A percentile compares a stretch with the other conserved stretches of the same genome.
Evolutionary conservation across 2,888 invertebrate genomes (phyloP).

Genomic region (Craniophora ligustri): DNA sequence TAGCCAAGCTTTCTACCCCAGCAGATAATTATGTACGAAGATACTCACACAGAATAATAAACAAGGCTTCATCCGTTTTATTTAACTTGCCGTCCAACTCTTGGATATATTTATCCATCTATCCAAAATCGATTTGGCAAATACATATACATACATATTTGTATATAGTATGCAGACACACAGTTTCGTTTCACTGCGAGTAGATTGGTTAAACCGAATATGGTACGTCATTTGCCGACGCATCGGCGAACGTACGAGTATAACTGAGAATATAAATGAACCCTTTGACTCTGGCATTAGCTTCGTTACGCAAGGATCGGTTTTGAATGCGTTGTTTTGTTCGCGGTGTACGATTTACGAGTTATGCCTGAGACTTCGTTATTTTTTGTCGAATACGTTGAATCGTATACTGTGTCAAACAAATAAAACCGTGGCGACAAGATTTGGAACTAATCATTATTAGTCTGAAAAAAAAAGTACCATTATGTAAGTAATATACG

Average conservation of each 20-base stretch:
- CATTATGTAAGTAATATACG: too few species aligned
- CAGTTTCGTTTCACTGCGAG: background rate
- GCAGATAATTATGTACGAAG: too few species aligned
- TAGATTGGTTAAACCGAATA: slow-evolving; percentile 21
- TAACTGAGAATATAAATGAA: slow-evolving; percentile 42
- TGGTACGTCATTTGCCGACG: slow-evolving; percentile 54
- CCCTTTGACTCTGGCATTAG: slow-evolving; percentile 48
- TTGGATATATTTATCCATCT: background rate
- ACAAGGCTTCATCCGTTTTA: too few species aligned
- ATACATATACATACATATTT: background rate
- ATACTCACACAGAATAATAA: too few species aligned
- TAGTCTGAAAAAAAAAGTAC: too few species aligned
- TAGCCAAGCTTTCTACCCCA: too few species aligned
- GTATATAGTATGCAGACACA: background rate
- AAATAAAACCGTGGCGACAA: too few species aligned
- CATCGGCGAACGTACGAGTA: slow-evolving; percentile 7
- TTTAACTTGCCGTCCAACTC: too few species aligned
- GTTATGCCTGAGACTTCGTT: background rate
- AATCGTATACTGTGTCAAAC: too few species aligned
- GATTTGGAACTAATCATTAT: too few species aligned
- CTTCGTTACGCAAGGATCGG: slow-evolving; percentile 41
- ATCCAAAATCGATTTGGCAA: background rate
- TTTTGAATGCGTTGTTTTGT: slow-evolving; percentile 36
- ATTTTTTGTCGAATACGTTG: too few species aligned
- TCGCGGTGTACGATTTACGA: slow-evolving; percentile 13